Base-by-base conservation (phyloP, 2,888 invertebrate genomes). In the Biston stratarius region DNA sequence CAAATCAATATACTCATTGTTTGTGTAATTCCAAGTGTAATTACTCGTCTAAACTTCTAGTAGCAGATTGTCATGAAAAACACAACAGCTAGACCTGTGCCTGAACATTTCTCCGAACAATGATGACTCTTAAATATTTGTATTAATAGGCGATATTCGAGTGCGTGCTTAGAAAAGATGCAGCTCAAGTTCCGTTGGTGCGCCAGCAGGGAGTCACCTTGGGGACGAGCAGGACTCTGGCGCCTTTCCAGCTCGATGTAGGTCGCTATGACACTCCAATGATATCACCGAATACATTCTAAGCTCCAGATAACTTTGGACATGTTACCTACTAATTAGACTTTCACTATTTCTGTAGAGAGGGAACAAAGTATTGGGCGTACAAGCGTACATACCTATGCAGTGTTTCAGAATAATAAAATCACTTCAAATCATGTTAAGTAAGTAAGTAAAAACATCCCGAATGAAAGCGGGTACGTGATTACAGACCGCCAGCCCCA, bases 141-240 rank as follows among this genome's bases (percentile, higher is more conserved):
- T n/a, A 0, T 9, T 53, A 3, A 47, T 45, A 58, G 33, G 12
- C 48, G 15, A 15, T 59, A 34, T 48, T 64, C 9, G 53, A 5
- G 14, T 24, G 53, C 6, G 15, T 2, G 11, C 2, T 48, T 42
- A 8, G 47, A 63, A 64, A 64, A 48, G 56, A 70, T 69, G 61
- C 72, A 73, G 74, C 74, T 75, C 75, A 45, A 44, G 51, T 24
- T 44, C 6, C 72, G 72, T 71, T 69, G 71, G 74, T 71, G 52
- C n/a, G n/a, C 10, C 11, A 15, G 76, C 74, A 80, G 84, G 83
- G 85, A 83, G 88, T 89, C 89, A 89, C 89, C 89, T 90, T 90
- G 88, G 78, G 80, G 79, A 77, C 78, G 76, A 77, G 80, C 79
- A 77, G 77, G 81, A 79, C 15, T 78, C 83, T 90, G 91, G 90